Percentiles rank a stretch among this genome's conserved stretches.
These are phyloP conservation scores for Bubo bubo DNA, from an alignment of 2,113 vertebrate species.

Conservation along the genomic window DNA sequence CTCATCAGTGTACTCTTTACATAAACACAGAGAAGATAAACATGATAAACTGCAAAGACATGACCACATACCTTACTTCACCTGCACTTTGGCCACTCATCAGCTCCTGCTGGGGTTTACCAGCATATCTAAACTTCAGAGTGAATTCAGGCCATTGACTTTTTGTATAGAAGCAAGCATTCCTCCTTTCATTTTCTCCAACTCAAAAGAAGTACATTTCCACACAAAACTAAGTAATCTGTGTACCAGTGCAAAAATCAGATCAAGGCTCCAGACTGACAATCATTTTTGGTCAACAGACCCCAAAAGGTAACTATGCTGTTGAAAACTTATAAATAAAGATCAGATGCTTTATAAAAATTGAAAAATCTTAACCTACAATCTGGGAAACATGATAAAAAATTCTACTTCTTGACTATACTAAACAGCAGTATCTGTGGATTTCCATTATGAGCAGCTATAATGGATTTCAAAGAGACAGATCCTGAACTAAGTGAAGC, in stretches of 20 bases:
- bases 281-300: not conserved
- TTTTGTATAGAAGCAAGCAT: not conserved
- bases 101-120: not conserved
- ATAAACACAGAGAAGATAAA: not conserved
- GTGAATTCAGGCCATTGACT: not conserved
- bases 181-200: not conserved
- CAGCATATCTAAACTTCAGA: not conserved
- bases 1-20: not conserved
- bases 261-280: not conserved
- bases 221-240: not conserved
- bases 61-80: not conserved
- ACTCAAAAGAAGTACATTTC: not conserved
- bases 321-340: not conserved
- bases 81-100: slow-evolving; percentile 26
- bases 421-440: not conserved
- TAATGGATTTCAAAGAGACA: not conserved
- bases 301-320: not conserved
- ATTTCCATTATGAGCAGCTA: not conserved
- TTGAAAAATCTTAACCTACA: not conserved
- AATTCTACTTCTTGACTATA: not conserved
- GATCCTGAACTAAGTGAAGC: not conserved
- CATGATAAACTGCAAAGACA: not conserved
- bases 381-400: not conserved
- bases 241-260: not conserved
- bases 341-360: not conserved